Evolutionary conservation across 2,888 invertebrate species (phyloP).

Genomic region (Nebria salina): DNA sequence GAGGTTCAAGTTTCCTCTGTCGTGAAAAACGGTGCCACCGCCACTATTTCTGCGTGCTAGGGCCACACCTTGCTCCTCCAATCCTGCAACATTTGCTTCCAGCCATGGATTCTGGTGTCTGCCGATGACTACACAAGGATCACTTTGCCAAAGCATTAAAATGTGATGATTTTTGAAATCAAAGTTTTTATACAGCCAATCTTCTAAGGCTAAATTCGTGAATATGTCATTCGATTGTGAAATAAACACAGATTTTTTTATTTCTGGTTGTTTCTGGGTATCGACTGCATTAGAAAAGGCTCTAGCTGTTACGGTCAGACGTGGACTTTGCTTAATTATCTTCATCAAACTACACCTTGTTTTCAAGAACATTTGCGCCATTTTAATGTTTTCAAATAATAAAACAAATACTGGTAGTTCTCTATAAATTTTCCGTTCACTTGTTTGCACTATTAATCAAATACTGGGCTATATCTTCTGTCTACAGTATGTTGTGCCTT

Average conservation of each 20-base stretch:
- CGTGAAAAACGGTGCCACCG: conserved; percentile 97
- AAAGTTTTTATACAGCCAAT: conserved; percentile 92
- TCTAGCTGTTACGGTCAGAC: conserved; percentile 12
- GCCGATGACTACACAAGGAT: conserved; percentile 95
- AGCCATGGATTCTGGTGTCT: conserved; percentile 97
- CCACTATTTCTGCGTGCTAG: conserved; percentile 93
- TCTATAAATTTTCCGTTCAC: neutral
- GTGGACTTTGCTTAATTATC: conserved; percentile 17
- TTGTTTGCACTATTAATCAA: conserved; percentile 16
- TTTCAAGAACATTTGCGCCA: conserved; percentile 39
- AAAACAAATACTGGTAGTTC: conserved; percentile 37
- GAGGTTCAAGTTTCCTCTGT: conserved; percentile 90
- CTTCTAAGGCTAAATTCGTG: conserved; percentile 94
- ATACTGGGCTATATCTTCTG: neutral
- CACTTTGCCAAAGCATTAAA: conserved; percentile 91
- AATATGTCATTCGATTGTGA: conserved; percentile 92
- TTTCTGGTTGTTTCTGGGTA: conserved; percentile 55
- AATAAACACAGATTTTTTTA: conserved; percentile 88
- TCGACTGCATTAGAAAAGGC: neutral
- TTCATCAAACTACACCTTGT: conserved; percentile 28
- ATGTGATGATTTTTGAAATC: conserved; percentile 85
- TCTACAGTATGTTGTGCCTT: conserved; percentile 40
- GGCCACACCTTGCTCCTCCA: conserved; percentile 73
- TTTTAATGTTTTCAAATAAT: conserved; percentile 15
- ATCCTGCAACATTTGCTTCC: conserved; percentile 82